Conservation (phyloP, 2,797 vertebrate species). For the Triplophysa bombifrons region DNA sequence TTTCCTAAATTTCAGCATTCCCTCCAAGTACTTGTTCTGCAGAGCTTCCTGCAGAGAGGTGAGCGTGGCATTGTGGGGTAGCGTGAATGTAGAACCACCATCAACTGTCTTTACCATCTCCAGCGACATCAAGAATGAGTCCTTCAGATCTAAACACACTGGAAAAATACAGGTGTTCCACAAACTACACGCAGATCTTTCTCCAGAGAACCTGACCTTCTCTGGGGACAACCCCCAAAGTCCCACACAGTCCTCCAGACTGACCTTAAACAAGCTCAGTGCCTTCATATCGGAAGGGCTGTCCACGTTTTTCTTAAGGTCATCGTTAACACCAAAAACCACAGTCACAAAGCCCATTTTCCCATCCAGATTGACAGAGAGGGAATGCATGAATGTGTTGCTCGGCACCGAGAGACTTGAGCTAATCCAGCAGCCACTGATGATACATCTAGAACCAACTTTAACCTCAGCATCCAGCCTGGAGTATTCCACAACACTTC, state of each 20-base stretch:
- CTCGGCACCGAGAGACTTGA: slow-evolving; percentile 73
- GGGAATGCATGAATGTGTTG: slow-evolving; percentile 82
- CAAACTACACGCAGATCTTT: slow-evolving; percentile 70
- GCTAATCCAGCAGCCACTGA: slow-evolving; percentile 81
- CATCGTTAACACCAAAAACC: slow-evolving; percentile 78
- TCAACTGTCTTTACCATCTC: slow-evolving; percentile 80
- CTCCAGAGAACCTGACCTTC: slow-evolving; percentile 78
- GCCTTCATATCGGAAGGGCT: slow-evolving; percentile 62
- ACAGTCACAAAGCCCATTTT: slow-evolving; percentile 77
- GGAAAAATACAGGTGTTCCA: slow-evolving; percentile 91
- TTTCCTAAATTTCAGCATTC: slow-evolving; percentile 87
- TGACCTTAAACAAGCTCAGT: slow-evolving; percentile 77
- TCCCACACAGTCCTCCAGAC: slow-evolving; percentile 75
- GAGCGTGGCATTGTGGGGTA: slow-evolving; percentile 65
- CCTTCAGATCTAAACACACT: slow-evolving; percentile 73
- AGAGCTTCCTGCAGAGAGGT: slow-evolving; percentile 89
- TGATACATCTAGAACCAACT: slow-evolving; percentile 77
- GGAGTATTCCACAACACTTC: slow-evolving; percentile 86
- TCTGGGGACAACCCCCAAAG: slow-evolving; percentile 79
- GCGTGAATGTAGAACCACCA: slow-evolving; percentile 57
- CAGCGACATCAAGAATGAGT: slow-evolving; percentile 77
- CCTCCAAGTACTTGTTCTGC: slow-evolving; percentile 80
- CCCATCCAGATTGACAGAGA: slow-evolving; percentile 74
- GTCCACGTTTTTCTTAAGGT: slow-evolving; percentile 79
- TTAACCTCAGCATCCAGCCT: slow-evolving; percentile 78